A percentile compares a stretch with the other conserved stretches of the same genome.
phyloP scores from a whole-genome alignment of 2,797 vertebrate genomes.

The Miichthys miiuy region DNA sequence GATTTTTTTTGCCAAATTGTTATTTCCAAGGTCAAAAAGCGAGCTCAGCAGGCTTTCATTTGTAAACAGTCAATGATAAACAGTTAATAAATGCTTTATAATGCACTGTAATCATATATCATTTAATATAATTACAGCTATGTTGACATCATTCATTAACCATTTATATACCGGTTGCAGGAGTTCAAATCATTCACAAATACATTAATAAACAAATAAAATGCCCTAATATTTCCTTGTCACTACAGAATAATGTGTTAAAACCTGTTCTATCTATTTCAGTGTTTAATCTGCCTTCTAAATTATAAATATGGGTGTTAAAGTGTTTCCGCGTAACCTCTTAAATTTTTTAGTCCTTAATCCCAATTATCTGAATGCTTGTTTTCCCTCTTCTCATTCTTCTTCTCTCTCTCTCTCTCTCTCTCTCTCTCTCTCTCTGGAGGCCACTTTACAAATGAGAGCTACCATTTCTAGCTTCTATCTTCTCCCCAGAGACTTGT shows the following conservation, averaged over 20 bases:
- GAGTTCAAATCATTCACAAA: neutral
- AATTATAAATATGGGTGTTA: neutral
- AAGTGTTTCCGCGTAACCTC: neutral
- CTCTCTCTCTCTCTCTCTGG: constrained; percentile 28
- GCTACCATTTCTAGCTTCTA: constrained; percentile 61
- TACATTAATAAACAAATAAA: constrained; percentile 1
- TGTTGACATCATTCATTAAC: neutral
- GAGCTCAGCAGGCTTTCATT: neutral
- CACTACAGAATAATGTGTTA: neutral
- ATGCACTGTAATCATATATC: neutral
- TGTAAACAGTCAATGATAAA: neutral
- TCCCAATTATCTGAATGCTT: constrained; percentile 5
- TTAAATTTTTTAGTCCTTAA: neutral
- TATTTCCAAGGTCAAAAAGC: neutral
- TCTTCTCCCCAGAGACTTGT: constrained; percentile 76
- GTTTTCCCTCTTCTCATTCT: neutral
- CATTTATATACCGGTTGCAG: neutral
- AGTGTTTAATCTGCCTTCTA: too few species aligned
- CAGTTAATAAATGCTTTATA: neutral
- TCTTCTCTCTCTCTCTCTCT: neutral
- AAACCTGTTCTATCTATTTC: neutral
- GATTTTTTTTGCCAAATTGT: neutral
- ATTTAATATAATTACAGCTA: neutral
- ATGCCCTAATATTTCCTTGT: neutral
- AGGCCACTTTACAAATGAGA: constrained; percentile 75